Evolutionary conservation across 2,113 vertebrate species (phyloP), one percentile per base, ranked within the genome.

Genomic region (Ophthalmolycus amberensis): DNA sequence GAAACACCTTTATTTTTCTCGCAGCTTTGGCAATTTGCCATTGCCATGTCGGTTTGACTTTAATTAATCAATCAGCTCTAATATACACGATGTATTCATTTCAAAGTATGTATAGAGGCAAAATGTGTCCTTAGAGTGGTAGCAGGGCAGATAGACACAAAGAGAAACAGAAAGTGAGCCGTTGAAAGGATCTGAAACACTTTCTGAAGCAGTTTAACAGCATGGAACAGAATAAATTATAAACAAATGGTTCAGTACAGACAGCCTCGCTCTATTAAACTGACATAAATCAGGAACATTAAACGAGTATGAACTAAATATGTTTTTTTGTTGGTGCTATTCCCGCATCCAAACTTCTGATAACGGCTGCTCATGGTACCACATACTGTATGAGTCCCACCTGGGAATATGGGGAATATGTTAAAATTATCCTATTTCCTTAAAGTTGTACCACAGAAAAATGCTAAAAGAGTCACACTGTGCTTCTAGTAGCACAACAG

Each of bases 161-260:
- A 70, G 3, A 59, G 34, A 54, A 37, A 42, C 3, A 27, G 4
- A 65, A 8, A 32, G 42, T 14, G 6, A 18, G 56, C 0, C 40
- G 63, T 9, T 71, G 46, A 48, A 48, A 54, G 34, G 9, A n/a
- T 74, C 60, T 83, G 20, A 48, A 42, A n/a, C 16, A 32, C 12
- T 66, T 44, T 18, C 62, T 11, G 20, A 32, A 29, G 3, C 38
- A 67, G 40, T 38, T 18, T 5, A 34, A 25, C 22, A 54, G 44
- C 63, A 73, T 48, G 22, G n/a, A 2, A 34, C 6, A 50, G 18
- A 32, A 15, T 52, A 16, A 15, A 52, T 34, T 56, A 4, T 20
- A 56, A 76, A 66, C 5, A 67, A 3, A 48, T 18, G 22, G 48
- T 7, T 73, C 20, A 60, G 44, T 44, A 44, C 20, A 77, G 10